Conservation (phyloP, 2,113 vertebrate genomes). For the Hiodon tergisus region DNA sequence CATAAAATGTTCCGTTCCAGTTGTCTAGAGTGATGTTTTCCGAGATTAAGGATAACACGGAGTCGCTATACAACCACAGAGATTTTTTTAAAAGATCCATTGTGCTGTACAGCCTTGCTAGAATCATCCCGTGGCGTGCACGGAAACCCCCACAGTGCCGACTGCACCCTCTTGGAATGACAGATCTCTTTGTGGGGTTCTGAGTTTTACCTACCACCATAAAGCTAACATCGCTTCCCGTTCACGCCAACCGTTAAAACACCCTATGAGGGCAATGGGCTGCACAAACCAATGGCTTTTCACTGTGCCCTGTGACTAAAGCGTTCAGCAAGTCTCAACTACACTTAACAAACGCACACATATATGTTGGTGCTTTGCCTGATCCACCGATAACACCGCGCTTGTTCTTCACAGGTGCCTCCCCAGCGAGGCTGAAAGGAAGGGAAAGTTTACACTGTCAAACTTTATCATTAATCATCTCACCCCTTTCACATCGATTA, state of each 20-base stretch:
- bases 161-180: not conserved
- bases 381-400: constrained; percentile 48
- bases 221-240: not conserved
- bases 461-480: constrained; percentile 67
- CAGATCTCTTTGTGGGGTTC: not conserved
- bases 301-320: constrained; percentile 12
- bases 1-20: not conserved
- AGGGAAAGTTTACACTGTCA: constrained; percentile 51
- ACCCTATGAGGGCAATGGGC: constrained; percentile 1
- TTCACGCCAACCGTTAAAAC: not conserved
- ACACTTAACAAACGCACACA: constrained; percentile 23
- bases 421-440: constrained; percentile 47
- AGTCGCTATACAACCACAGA: not conserved
- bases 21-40: not conserved
- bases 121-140: not conserved
- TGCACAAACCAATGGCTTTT: constrained; percentile 27
- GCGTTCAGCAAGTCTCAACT: constrained; percentile 33
- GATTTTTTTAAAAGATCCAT: not conserved
- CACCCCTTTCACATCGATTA: constrained; percentile 49
- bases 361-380: constrained; percentile 38
- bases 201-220: not conserved
- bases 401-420: constrained; percentile 54
- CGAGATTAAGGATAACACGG: too few relatives aligned
- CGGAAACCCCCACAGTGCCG: not conserved
- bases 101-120: not conserved